Conservation (phyloP, 1,140 invertebrate genomes). For the Scaptomyza hsui region DNA sequence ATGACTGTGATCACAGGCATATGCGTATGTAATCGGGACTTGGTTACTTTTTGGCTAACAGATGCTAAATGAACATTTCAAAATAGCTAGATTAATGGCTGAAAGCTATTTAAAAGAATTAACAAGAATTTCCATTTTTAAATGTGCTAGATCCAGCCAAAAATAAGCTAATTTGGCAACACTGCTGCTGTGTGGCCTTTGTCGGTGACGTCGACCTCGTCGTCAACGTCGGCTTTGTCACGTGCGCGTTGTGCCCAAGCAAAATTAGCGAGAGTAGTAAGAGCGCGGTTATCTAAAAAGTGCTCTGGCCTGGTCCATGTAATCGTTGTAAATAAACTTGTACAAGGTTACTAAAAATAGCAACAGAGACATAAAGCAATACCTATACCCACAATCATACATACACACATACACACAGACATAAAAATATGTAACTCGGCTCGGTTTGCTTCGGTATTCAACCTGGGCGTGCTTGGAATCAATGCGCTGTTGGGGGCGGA, state of each 20-base stretch:
- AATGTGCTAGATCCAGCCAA: too few relatives aligned
- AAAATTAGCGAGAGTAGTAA: slow-evolving; percentile 3
- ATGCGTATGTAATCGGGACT: too few relatives aligned
- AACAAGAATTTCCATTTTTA: too few relatives aligned
- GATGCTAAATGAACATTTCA: too few relatives aligned
- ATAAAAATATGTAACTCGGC: slow-evolving; percentile 3
- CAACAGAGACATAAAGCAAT: slow-evolving; percentile 4
- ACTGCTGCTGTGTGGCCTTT: slow-evolving; percentile 51
- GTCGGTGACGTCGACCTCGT: slow-evolving; percentile 14
- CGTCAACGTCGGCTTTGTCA: slow-evolving; percentile 35
- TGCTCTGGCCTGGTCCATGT: slow-evolving; percentile 41
- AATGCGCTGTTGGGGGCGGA: slow-evolving; percentile 2
- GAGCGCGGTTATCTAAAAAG: slow-evolving; percentile 50
- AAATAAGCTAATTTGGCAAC: too few relatives aligned
- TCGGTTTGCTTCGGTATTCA: slow-evolving; percentile 20
- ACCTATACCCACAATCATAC: slow-evolving; percentile 19
- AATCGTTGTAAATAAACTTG: slow-evolving; percentile 54
- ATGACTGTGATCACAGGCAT: too few relatives aligned
- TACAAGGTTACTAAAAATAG: slow-evolving; percentile 52
- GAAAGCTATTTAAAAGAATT: too few relatives aligned
- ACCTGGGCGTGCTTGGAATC: slow-evolving; percentile 21
- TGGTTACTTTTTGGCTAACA: too few relatives aligned
- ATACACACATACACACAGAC: slow-evolving; percentile 3
- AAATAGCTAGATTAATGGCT: too few relatives aligned
- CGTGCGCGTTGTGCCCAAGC: slow-evolving; percentile 32